phyloP scores from a whole-genome alignment of 1,140 invertebrate species.

The Trachymyrmex septentrionalis region DNA sequence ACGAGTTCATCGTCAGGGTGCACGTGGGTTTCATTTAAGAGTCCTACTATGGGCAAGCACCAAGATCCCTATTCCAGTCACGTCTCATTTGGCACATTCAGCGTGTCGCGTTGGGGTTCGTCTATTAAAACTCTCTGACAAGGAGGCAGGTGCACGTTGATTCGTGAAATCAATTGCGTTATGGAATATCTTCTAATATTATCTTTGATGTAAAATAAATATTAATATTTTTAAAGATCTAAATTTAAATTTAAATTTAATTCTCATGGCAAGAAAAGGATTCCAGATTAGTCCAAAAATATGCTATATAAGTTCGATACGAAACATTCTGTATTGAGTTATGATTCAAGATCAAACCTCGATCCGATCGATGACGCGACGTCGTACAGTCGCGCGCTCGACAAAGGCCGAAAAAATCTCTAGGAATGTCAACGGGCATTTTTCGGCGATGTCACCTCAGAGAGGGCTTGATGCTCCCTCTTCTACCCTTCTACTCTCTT shows the following conservation, averaged over 20 bases:
- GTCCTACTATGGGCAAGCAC: not conserved
- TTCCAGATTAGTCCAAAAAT: not conserved
- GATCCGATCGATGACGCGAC: slow-evolving; percentile 75
- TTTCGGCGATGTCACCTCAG: slow-evolving; percentile 84
- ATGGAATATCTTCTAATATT: not conserved
- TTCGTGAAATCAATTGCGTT: slow-evolving; percentile 2
- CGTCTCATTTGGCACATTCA: slow-evolving; percentile 59
- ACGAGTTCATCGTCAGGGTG: slow-evolving; percentile 40
- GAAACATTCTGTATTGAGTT: slow-evolving; percentile 9
- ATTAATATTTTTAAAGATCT: slow-evolving; percentile 11
- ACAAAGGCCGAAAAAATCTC: slow-evolving; percentile 84
- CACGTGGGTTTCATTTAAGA: slow-evolving; percentile 42
- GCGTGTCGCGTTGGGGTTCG: slow-evolving; percentile 37
- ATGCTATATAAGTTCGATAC: not conserved
- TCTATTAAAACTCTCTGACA: slow-evolving; percentile 19
- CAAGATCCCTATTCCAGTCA: slow-evolving; percentile 45
- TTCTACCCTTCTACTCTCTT: not conserved
- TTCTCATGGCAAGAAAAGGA: not conserved
- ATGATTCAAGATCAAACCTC: slow-evolving; percentile 33
- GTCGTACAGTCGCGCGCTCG: slow-evolving; percentile 83
- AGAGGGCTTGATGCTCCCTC: slow-evolving; percentile 10
- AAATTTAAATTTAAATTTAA: no score
- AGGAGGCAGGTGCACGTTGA: slow-evolving; percentile 19
- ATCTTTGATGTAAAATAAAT: not conserved
- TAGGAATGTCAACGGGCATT: slow-evolving; percentile 83